These are phyloP conservation scores for Gnatocerus cornutus DNA, from an alignment of 2,888 invertebrate species.

Conservation along the genomic window DNA sequence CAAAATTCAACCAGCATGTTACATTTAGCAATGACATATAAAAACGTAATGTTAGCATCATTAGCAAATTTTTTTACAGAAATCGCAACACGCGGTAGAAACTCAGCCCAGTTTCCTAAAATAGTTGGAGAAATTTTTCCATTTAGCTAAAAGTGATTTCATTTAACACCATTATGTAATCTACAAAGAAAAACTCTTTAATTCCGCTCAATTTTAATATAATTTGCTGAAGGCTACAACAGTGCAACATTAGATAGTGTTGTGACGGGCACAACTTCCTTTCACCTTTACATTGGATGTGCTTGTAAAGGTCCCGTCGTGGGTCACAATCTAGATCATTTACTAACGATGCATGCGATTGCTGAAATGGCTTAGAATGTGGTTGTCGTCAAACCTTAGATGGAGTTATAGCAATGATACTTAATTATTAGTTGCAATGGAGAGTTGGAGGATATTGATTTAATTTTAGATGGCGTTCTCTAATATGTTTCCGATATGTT, in stretches of 20 bases:
- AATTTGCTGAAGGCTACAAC: slow-evolving; percentile 25
- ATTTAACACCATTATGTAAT: slow-evolving; percentile 15
- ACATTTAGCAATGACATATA: too few relatives aligned
- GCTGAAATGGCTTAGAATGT: slow-evolving; percentile 12
- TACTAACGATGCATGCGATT: slow-evolving; percentile 25
- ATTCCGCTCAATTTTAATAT: slow-evolving; percentile 1
- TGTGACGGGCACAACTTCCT: slow-evolving; percentile 31
- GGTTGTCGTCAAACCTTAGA: slow-evolving; percentile 8
- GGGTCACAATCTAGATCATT: slow-evolving; percentile 34
- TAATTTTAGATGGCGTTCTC: background rate
- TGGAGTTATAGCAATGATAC: background rate
- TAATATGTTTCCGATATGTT: slow-evolving; percentile 5
- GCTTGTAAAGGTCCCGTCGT: slow-evolving; percentile 6
- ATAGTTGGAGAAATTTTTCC: slow-evolving; percentile 29
- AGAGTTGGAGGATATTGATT: background rate
- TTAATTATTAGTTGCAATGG: background rate
- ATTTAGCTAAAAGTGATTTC: slow-evolving; percentile 24
- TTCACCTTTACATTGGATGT: slow-evolving; percentile 32
- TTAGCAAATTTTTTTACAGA: background rate
- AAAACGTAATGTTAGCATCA: too few relatives aligned
- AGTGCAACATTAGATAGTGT: slow-evolving; percentile 29
- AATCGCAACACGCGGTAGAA: background rate
- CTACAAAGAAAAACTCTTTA: slow-evolving; percentile 4
- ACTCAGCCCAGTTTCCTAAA: slow-evolving; percentile 29
- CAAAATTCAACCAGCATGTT: too few relatives aligned